Conservation (phyloP, 2,113 vertebrate genomes). For the Rhinopomastus cyanomelas region DNA sequence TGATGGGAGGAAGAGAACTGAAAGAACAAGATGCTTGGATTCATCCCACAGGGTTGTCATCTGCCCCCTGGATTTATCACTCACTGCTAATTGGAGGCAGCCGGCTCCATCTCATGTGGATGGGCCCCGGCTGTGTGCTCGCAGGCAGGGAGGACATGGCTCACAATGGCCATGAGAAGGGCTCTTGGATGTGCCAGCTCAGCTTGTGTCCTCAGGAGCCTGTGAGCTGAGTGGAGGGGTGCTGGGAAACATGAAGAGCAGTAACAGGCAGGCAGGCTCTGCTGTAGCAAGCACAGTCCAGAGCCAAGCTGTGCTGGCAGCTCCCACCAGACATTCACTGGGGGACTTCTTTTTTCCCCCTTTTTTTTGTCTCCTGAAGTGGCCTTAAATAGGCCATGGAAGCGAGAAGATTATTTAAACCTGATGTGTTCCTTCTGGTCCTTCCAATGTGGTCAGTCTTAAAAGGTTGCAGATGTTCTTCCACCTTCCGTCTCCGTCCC, state of each 20-base stretch:
- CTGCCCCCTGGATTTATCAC: slow-evolving; percentile 23
- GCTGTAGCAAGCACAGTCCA: background rate
- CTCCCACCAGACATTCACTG: background rate
- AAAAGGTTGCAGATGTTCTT: background rate
- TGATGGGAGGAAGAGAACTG: background rate
- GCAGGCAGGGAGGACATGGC: background rate
- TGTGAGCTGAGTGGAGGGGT: background rate
- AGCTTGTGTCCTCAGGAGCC: background rate
- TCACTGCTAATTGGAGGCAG: slow-evolving; percentile 21
- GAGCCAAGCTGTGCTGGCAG: slow-evolving; percentile 18
- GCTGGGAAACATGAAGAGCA: background rate
- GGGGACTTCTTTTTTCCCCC: background rate
- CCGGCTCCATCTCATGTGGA: background rate
- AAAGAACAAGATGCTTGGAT: background rate
- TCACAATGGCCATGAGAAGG: background rate
- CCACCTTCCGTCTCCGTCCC: background rate
- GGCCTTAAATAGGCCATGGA: background rate
- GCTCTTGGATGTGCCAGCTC: background rate
- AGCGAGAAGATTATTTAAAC: background rate
- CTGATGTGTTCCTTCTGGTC: background rate
- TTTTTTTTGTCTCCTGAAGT: background rate
- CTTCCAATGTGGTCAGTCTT: background rate
- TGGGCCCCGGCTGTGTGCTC: background rate
- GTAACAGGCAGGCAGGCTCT: background rate
- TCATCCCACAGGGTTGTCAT: background rate